Percentiles rank a stretch among this genome's conserved stretches.
phyloP scores from a whole-genome alignment of 2,797 vertebrate species.

The Helicolenus hilgendorfi region DNA sequence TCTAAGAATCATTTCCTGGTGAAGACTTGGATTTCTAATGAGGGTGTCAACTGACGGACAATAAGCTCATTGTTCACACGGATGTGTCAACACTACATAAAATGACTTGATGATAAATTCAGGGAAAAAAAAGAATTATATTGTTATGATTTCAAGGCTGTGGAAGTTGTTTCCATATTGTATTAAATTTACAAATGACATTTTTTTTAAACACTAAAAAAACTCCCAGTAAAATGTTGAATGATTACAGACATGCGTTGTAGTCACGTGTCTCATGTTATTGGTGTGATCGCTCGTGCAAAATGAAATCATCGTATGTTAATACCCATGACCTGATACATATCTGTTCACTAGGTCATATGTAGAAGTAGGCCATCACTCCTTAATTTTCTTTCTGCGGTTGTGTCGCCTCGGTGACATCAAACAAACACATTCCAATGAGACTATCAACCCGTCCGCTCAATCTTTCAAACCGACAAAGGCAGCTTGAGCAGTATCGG shows the following conservation, averaged over 20 bases:
- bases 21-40: not conserved
- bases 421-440: slow-evolving; percentile 1
- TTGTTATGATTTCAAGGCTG: not conserved
- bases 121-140: not conserved
- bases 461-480: slow-evolving; percentile 33
- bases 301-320: slow-evolving; percentile 18
- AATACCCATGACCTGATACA: not conserved
- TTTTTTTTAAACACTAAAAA: not conserved
- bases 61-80: not conserved
- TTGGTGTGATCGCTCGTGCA: not conserved
- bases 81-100: not conserved
- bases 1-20: not conserved
- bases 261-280: slow-evolving; percentile 26
- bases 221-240: not conserved
- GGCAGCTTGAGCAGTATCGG: slow-evolving; percentile 17
- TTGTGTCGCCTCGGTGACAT: not conserved
- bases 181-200: not conserved
- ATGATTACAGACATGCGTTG: not conserved
- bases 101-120: no score
- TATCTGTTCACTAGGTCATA: not conserved
- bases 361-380: slow-evolving; percentile 33
- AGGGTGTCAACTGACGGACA: not conserved
- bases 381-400: not conserved
- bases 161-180: not conserved
- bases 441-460: slow-evolving; percentile 21